Conservation (phyloP, 2,888 invertebrate species). For the Hirtodrosophila duncani region DNA sequence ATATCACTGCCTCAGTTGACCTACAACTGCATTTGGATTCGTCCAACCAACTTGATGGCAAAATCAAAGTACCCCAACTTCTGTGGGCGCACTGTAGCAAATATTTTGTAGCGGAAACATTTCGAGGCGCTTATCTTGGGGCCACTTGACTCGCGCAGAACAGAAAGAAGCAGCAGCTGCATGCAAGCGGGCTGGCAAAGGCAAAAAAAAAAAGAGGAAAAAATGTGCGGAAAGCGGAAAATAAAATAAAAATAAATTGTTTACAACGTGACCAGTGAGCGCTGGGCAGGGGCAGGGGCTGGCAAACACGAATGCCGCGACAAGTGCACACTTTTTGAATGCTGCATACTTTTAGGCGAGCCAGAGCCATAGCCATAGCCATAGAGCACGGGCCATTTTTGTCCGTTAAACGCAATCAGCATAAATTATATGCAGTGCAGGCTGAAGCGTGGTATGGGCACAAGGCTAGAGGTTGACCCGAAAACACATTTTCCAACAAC, state of each 20-base stretch:
- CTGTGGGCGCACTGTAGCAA: constrained; percentile 9
- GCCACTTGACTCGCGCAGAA: constrained; percentile 61
- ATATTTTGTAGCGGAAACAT: constrained; percentile 51
- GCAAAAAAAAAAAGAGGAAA: constrained; percentile 7
- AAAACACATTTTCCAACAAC: constrained; percentile 73
- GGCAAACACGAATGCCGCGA: constrained; percentile 40
- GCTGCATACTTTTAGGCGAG: constrained; percentile 42
- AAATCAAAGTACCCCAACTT: too few relatives aligned
- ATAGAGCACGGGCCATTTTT: too few relatives aligned
- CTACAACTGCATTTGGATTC: too few relatives aligned
- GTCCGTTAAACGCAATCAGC: constrained; percentile 70
- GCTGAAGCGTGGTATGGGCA: constrained; percentile 25
- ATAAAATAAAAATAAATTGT: constrained; percentile 69
- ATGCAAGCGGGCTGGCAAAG: background rate
- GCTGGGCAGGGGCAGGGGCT: constrained; percentile 4
- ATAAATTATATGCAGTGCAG: constrained; percentile 65
- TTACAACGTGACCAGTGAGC: constrained; percentile 16
- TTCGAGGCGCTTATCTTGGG: constrained; percentile 60
- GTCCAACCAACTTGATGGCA: too few relatives aligned
- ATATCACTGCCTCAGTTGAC: too few relatives aligned
- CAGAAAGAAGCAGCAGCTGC: constrained; percentile 25
- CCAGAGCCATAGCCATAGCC: too few relatives aligned
- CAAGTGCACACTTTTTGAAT: constrained; percentile 54
- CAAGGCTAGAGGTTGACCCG: constrained; percentile 75
- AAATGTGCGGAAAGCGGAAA: constrained; percentile 36